These are phyloP conservation scores for Pseudomyrmex gracilis DNA, from an alignment of 1,140 invertebrate species.

Conservation along the genomic window DNA sequence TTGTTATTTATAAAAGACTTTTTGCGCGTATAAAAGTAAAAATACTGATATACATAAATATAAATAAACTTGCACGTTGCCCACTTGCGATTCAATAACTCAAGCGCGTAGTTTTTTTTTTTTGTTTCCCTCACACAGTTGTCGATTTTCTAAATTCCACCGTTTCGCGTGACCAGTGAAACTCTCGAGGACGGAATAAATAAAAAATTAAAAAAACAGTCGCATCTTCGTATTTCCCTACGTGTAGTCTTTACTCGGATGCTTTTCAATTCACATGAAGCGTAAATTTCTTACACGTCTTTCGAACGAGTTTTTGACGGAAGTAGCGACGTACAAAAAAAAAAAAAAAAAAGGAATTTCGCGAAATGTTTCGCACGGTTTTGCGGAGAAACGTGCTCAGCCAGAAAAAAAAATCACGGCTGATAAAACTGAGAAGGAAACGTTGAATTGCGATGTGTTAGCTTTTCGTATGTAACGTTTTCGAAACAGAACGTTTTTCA, in stretches of 20 bases:
- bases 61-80: background rate
- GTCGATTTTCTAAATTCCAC: conserved; percentile 33
- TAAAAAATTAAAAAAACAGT: background rate
- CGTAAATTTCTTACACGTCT: conserved; percentile 25
- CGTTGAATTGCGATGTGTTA: too few species aligned
- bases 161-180: conserved; percentile 8
- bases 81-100: background rate
- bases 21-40: background rate
- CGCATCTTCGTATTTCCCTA: conserved; percentile 1
- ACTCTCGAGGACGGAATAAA: background rate
- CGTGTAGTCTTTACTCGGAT: background rate
- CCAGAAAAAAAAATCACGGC: background rate
- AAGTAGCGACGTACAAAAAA: background rate
- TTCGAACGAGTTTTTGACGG: background rate
- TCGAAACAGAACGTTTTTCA: background rate
- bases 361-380: background rate
- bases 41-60: background rate
- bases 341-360: background rate
- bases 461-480: background rate
- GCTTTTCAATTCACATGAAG: conserved; percentile 17
- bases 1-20: background rate
- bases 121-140: background rate
- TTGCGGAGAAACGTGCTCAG: background rate
- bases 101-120: background rate
- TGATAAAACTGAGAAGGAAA: background rate